Base-by-base conservation (phyloP, 2,113 vertebrate genomes). In the Thalassarche chlororhynchos region DNA sequence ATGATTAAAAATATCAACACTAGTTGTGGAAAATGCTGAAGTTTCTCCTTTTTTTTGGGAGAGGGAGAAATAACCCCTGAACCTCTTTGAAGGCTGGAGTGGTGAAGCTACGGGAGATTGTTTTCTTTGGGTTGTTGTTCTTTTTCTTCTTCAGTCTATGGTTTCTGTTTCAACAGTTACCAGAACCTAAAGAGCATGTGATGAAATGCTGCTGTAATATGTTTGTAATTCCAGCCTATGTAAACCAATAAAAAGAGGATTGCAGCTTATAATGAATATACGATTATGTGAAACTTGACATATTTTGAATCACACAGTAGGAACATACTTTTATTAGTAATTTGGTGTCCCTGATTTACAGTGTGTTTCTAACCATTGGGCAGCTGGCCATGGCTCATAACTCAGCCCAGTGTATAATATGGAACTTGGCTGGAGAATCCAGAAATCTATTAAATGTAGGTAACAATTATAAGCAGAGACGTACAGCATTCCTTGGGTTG, bases 321-420 rank as follows among this genome's bases (percentile, higher is more conserved):
- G 97, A 97, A 85, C 92, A 47, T 29, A 82, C 94, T 98, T 98
- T 97, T 97, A 96, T 95, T 95, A 97, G 95, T 96, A 74, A 96
- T 97, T 98, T 95, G 95, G 97, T 97, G 96, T 95, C 96, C 96
- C 91, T 97, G 98, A 98, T 98, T 98, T 98, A 97, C 97, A 95
- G 95, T 32, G 95, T 97, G 98, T 94, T 97, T 96, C 93, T 78
- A 87, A 97, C 88, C 76, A 62, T 89, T 69, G 87, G 97, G 97
- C 96, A 97, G 95, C 85, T 74, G 77, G 96, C 97, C 97, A 97
- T 4, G 12, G 76, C 97, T 95, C 97, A 82, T 96, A 96, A 94
- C 87, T 98, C 97, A 98, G 95, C 86, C 95, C 42, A 40, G 69
- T 23, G n/a, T 58, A 90, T 79, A 69, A 66, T 77, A 70, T 77